These are phyloP conservation scores for Orthonevra nobilis DNA, from an alignment of 2,888 invertebrate genomes.

Conservation along the genomic window DNA sequence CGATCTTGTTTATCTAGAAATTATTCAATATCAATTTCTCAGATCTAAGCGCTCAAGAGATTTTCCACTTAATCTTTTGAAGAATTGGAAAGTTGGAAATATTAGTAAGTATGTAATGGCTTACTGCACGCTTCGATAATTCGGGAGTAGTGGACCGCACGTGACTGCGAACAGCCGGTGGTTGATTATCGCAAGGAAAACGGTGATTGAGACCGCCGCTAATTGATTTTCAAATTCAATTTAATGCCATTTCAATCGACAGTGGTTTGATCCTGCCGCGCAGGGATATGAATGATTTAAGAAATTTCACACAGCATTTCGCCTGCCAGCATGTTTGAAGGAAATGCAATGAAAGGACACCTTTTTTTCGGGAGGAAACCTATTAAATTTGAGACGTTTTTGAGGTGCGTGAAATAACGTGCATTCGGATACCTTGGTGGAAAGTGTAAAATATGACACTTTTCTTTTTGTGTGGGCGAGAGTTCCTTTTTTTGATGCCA, in stretches of 20 bases:
- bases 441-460: slow-evolving; percentile 66
- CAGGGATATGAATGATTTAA: slow-evolving; percentile 58
- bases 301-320: slow-evolving; percentile 57
- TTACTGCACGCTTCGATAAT: neutral
- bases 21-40: slow-evolving; percentile 12
- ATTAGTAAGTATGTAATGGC: too few relatives aligned
- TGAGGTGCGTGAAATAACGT: slow-evolving; percentile 60
- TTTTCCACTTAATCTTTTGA: slow-evolving; percentile 16
- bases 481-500: slow-evolving; percentile 33
- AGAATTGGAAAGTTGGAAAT: neutral
- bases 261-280: slow-evolving; percentile 24
- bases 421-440: slow-evolving; percentile 19
- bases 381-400: slow-evolving; percentile 66
- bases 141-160: slow-evolving; percentile 24
- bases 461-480: slow-evolving; percentile 41
- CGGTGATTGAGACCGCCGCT: slow-evolving; percentile 49
- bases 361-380: slow-evolving; percentile 43
- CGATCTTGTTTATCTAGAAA: slow-evolving; percentile 32
- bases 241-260: slow-evolving; percentile 45
- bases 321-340: slow-evolving; percentile 28
- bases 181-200: slow-evolving; percentile 5
- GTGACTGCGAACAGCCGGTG: slow-evolving; percentile 39
- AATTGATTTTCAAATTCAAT: slow-evolving; percentile 66
- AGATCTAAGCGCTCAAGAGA: neutral
- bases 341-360: slow-evolving; percentile 61